Evolutionary conservation across 2,797 vertebrate genomes (phyloP), one percentile per base, ranked within the genome.

Genomic region (Propithecus deckenii): DNA sequence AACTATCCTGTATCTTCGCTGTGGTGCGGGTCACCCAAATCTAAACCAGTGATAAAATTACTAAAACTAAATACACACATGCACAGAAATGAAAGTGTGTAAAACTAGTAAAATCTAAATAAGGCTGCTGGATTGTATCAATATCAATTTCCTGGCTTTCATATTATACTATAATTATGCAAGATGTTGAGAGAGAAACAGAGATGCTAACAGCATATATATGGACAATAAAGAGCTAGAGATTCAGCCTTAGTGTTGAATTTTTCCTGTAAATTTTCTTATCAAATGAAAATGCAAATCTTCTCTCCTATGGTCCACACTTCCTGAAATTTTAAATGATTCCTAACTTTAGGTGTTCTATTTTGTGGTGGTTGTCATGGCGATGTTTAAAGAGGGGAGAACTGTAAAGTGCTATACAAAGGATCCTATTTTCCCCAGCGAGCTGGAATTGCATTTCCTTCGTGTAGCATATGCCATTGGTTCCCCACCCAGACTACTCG

Each of bases 281-380:
- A 63, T 52, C 75, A n/a, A 96, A 89, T 75, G 22, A 71, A 98
- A 92, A 95, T 81, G 59, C 74, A 96, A 95, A 92, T 96, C 92
- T 86, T 89, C 71, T 91, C 89, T 72, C 72, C 79, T 94, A 80
- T 22, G 71, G 95, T 94, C 91, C 79, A 79, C 75, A 48, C 94
- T 96, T 78, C 80, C 88, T 89, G 65, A 93, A 96, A 97, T 96
- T 95, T 94, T 93, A 96, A 96, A 94, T 91, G 65, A 79, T 79
- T 83, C 94, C 96, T 97, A 97, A 96, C 93, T 95, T 97, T 95
- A 94, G 95, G 93, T 93, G 61, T 83, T 97, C 96, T 97, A 92
- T 94, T 96, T 94, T 91, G 55, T 80, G 69, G 23, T 96, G 63
- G 97, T 97, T 97, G 94, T 94, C 97, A 98, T 95, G 96, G 97